Evolutionary conservation across 2,888 invertebrate genomes (phyloP).

Genomic region (Clanis bilineata): DNA sequence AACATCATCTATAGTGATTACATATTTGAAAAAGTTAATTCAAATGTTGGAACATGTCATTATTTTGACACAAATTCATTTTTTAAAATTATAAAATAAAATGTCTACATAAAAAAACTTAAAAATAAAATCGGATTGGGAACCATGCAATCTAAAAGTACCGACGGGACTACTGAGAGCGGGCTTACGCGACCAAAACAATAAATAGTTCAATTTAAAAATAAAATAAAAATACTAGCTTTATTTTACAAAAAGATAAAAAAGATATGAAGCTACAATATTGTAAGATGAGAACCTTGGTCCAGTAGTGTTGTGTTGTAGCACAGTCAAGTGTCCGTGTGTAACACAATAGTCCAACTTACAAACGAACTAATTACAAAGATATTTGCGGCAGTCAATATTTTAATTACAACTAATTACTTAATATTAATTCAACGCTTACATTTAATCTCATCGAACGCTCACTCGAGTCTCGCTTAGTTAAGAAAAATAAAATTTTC

Average conservation of each 20-base stretch:
- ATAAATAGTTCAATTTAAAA: neutral
- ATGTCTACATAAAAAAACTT: neutral
- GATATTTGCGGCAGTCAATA: constrained; percentile 53
- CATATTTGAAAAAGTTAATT: neutral
- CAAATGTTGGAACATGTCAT: neutral
- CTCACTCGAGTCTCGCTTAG: constrained; percentile 59
- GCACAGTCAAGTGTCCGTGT: constrained; percentile 40
- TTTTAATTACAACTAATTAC: constrained; percentile 46
- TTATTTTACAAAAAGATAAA: constrained; percentile 18
- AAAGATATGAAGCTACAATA: neutral
- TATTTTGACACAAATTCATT: neutral
- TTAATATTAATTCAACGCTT: constrained; percentile 71
- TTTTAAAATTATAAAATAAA: neutral
- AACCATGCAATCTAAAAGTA: constrained; percentile 5
- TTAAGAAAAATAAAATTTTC: constrained; percentile 66
- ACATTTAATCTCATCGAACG: constrained; percentile 57
- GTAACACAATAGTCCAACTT: constrained; percentile 41
- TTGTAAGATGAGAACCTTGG: constrained; percentile 5
- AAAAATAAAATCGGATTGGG: constrained; percentile 10
- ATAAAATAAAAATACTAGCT: neutral
- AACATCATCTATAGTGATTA: neutral
- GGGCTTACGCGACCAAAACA: neutral
- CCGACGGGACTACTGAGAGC: neutral
- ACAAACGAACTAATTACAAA: constrained; percentile 18
- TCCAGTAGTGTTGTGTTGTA: constrained; percentile 4